Evolutionary conservation across 2,888 invertebrate genomes (phyloP).

Genomic region (Brachyptera putata): DNA sequence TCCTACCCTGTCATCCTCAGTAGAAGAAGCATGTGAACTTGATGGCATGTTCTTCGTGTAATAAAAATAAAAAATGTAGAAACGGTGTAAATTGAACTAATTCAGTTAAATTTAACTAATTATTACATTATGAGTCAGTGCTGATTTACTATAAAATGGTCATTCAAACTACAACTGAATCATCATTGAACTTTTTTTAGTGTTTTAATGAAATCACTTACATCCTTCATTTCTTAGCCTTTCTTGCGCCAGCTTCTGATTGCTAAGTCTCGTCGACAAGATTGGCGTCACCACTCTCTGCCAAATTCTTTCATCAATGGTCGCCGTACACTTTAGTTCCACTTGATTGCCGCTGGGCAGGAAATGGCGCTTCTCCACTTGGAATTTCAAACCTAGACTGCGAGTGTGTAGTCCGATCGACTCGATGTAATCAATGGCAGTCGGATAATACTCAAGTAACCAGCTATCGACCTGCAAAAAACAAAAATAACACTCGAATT

Average conservation of each 20-base stretch:
- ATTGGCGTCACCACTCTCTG: background rate
- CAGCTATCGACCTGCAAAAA: conserved; percentile 9
- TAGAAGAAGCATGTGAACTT: too few species aligned
- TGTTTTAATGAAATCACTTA: too few species aligned
- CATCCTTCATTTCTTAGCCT: background rate
- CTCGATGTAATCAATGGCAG: conserved; percentile 20
- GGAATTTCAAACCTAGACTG: conserved; percentile 40
- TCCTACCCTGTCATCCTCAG: too few species aligned
- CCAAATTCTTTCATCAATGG: conserved; percentile 35
- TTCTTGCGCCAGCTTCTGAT: conserved; percentile 26
- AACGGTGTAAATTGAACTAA: too few species aligned
- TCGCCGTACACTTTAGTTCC: conserved; percentile 38
- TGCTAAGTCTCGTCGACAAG: conserved; percentile 29
- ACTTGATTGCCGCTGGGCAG: conserved; percentile 34
- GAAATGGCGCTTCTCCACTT: conserved; percentile 38
- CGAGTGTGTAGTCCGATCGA: conserved; percentile 28
- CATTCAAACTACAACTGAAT: too few species aligned
- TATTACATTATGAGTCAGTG: too few species aligned
- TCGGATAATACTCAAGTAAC: conserved; percentile 8
- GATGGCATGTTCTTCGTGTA: too few species aligned
- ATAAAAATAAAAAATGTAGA: too few species aligned
- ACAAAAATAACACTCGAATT: background rate
- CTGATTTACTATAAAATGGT: too few species aligned
- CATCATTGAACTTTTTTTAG: too few species aligned
- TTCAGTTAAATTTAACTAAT: too few species aligned